Percentiles rank a stretch among this genome's conserved stretches.
phyloP scores from a whole-genome alignment of 37 sponge, comb jelly and placozoan genomes.

The Hormiphora californensis region DNA sequence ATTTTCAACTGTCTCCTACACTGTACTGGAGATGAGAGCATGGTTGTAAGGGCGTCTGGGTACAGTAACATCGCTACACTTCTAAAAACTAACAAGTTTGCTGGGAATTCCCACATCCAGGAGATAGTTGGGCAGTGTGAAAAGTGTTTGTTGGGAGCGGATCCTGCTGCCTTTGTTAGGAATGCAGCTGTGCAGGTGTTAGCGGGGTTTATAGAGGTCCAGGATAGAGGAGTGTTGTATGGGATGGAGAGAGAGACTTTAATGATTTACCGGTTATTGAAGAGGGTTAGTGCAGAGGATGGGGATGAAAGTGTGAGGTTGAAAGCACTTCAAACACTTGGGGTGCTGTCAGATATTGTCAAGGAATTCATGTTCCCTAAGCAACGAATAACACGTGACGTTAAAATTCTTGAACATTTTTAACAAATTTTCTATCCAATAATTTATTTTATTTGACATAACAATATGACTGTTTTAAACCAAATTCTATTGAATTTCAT shows the following conservation, averaged over 20 bases:
- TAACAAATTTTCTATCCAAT: no score
- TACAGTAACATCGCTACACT: background rate
- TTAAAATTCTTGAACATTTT: no score
- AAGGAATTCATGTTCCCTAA: slow-evolving; percentile 46
- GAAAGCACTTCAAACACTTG: slow-evolving; percentile 2
- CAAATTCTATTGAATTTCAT: no score
- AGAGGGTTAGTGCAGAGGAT: background rate
- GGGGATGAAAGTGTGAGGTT: background rate
- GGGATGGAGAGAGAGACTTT: background rate
- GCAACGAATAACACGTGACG: background rate
- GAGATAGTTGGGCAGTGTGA: slow-evolving; percentile 16
- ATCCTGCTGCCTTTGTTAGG: background rate
- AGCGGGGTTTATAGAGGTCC: slow-evolving; percentile 13
- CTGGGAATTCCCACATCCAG: background rate
- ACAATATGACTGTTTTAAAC: no score
- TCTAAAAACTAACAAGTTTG: background rate
- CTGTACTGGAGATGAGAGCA: background rate
- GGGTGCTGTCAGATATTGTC: slow-evolving; percentile 16
- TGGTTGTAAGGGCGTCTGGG: background rate
- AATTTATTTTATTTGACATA: no score
- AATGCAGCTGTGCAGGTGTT: background rate
- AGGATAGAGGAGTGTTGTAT: slow-evolving; percentile 8
- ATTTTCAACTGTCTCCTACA: slow-evolving; percentile 21
- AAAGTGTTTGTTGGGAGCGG: background rate
- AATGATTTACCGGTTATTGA: slow-evolving; percentile 18